phyloP scores from a whole-genome alignment of 2,797 vertebrate species.

The Falco biarmicus region DNA sequence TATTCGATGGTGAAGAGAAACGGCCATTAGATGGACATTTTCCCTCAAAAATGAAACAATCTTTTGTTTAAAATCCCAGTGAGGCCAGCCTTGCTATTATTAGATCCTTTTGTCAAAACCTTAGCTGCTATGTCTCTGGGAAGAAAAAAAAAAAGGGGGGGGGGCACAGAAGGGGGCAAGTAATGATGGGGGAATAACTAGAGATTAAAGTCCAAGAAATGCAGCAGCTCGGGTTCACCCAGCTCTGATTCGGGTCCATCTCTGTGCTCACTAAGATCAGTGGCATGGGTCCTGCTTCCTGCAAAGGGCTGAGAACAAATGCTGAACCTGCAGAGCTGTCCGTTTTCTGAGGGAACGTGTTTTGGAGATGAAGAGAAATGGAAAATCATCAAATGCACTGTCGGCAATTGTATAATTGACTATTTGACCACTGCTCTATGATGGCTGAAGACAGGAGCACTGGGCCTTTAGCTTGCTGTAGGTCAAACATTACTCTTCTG shows the following conservation, averaged over 20 bases:
- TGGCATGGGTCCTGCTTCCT: not conserved
- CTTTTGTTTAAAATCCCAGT: not conserved
- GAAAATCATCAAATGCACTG: not conserved
- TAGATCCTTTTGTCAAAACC: not conserved
- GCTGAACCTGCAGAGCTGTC: not conserved
- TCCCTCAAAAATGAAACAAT: not conserved
- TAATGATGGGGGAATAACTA: not conserved
- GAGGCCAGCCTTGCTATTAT: not conserved
- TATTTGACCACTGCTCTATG: not conserved
- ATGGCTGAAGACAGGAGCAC: not conserved
- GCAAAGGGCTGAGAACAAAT: not conserved
- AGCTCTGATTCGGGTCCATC: not conserved
- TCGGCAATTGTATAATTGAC: not conserved
- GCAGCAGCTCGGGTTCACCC: not conserved
- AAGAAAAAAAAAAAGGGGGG: not conserved
- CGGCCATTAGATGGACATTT: not conserved
- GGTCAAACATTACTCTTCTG: not conserved
- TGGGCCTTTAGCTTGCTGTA: not conserved
- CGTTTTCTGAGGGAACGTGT: not conserved
- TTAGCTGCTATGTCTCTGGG: not conserved
- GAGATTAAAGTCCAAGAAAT: not conserved
- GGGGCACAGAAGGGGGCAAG: not conserved
- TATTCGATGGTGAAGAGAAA: not conserved
- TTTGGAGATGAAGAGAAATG: constrained; percentile 1
- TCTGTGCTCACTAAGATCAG: not conserved